A percentile compares a stretch with the other conserved stretches of the same genome.
These are phyloP conservation scores for Nephila pilipes DNA, from an alignment of 1,140 invertebrate genomes.

Conservation along the genomic window DNA sequence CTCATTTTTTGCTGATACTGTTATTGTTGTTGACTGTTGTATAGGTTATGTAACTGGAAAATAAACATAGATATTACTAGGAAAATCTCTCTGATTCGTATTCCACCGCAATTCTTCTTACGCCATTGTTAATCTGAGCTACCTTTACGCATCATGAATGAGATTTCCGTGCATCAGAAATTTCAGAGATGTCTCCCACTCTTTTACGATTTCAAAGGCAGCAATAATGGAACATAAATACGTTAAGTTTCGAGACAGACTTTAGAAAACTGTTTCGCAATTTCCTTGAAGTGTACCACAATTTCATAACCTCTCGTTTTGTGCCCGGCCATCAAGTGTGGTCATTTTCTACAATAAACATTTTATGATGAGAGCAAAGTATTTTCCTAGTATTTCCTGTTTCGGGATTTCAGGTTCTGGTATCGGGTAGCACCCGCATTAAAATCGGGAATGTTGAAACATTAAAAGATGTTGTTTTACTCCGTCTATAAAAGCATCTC, in stretches of 20 bases:
- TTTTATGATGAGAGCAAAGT: neutral
- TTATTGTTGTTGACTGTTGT: no score
- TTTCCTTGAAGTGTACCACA: slow-evolving; percentile 6
- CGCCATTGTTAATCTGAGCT: neutral
- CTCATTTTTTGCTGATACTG: no score
- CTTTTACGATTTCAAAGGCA: slow-evolving; percentile 21
- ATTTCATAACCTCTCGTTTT: slow-evolving; percentile 16
- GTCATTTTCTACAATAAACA: slow-evolving; percentile 30
- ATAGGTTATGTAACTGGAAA: no score
- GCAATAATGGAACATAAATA: neutral
- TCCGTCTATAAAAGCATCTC: slow-evolving; percentile 11
- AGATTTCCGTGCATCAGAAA: neutral
- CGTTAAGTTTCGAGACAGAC: slow-evolving; percentile 10
- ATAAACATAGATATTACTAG: no score
- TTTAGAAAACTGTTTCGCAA: slow-evolving; percentile 11
- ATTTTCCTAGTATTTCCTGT: slow-evolving; percentile 16
- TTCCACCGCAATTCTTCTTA: neutral
- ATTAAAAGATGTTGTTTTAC: slow-evolving; percentile 7
- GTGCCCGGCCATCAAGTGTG: slow-evolving; percentile 1
- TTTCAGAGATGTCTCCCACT: neutral
- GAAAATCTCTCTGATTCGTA: no score
- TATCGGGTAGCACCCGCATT: slow-evolving; percentile 11
- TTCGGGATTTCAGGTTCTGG: neutral
- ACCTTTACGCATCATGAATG: neutral
- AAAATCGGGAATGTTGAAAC: neutral